These are phyloP conservation scores for Pionites leucogaster DNA, from an alignment of 2,113 vertebrate genomes.

Conservation along the genomic window DNA sequence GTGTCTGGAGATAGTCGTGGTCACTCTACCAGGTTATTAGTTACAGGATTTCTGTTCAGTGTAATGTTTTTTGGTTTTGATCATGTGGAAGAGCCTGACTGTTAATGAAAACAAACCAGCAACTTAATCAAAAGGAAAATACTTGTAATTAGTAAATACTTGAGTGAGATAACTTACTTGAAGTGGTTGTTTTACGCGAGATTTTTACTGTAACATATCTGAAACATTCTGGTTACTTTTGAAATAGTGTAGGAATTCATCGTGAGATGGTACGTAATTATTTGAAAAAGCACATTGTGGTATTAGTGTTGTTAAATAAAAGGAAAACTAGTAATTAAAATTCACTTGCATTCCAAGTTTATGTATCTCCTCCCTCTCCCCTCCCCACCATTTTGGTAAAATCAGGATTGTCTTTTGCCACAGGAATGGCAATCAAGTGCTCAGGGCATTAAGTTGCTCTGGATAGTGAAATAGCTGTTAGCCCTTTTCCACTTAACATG, in stretches of 20 bases:
- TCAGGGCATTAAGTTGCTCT: background rate
- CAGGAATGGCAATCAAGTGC: rapidly evolving
- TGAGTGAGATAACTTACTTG: background rate
- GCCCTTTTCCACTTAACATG: background rate
- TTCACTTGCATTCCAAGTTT: background rate
- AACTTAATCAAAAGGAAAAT: constrained; percentile 6
- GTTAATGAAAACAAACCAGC: constrained; percentile 8
- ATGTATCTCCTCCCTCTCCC: background rate
- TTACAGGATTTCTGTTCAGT: constrained; percentile 40
- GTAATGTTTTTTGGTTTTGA: constrained; percentile 24
- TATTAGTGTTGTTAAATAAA: background rate
- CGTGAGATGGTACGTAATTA: background rate
- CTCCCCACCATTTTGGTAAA: background rate
- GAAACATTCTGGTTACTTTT: background rate
- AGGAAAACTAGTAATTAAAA: background rate
- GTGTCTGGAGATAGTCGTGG: constrained; percentile 52
- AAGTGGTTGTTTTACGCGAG: background rate
- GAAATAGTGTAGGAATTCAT: background rate
- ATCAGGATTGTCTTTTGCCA: background rate
- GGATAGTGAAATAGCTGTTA: background rate
- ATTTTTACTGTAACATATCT: background rate
- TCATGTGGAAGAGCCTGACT: background rate
- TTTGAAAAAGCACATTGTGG: background rate
- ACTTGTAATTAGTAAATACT: background rate
- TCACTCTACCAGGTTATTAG: constrained; percentile 22